Evolutionary conservation across 1,140 invertebrate genomes (phyloP), one percentile per base, ranked within the genome.

Genomic region (Pseudomyrmex gracilis): DNA sequence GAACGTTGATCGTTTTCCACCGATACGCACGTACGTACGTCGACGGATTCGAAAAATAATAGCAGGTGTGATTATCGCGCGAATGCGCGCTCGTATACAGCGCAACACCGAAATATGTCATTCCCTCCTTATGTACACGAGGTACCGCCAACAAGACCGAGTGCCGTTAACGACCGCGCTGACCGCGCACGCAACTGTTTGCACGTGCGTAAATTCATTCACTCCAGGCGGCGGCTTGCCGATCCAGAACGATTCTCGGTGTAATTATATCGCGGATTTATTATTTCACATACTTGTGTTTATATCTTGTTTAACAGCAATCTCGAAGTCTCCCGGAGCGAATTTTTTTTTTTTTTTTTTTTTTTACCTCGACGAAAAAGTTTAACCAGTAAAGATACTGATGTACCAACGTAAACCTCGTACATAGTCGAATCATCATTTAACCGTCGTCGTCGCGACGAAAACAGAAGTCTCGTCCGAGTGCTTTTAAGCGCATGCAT

Each of bases 11-110:
- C 53, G n/a, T 58, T 67, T 84, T 60, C 43, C 55, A 47, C 63
- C 51, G 24, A 61, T 64, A 47, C 64, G 53, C 55, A 24, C n/a
- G n/a, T 9, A 53, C n/a, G 51, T n/a, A 20, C 60, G 43, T 66
- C 66, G 57, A 45, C 24, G 9, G 24, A 45, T 4, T 49, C 61
- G 15, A 43, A 60, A 67, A 82, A 66, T 70, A 78, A 68, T 76
- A 78, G 85, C 90, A 91, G 88, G 88, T 91, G 90, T 89, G 85
- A 90, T 90, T 88, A 87, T 84, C 43, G 87, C 84, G 78, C 89
- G 85, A 87, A 77, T 84, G 89, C 71, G 85, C 78, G 85, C 34
- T 34, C 34, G 34, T 34, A 34, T 34, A 34, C 87, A 87, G 88
- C 85, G 45, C 80, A 73, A 20, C n/a, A 20, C 73, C 86, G 82